Evolutionary conservation across 1,140 invertebrate genomes (phyloP), one percentile per base, ranked within the genome.

Genomic region (Listronotus oregonensis): DNA sequence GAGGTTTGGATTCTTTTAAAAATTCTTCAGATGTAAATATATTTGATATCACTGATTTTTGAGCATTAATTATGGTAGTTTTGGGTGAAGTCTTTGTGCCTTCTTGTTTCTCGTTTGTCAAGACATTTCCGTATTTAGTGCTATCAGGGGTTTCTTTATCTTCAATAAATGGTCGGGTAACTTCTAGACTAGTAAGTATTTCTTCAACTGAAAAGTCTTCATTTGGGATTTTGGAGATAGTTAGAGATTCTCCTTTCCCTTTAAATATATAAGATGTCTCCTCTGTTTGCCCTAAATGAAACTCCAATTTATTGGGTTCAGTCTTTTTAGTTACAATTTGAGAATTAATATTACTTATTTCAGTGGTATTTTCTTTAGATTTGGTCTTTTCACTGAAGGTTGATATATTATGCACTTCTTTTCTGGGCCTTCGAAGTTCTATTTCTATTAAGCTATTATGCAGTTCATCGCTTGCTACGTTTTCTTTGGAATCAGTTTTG

Each of bases 161-260:
- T 37, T 51, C 47, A 21, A 52, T 46, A 47, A 60, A 66, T 8
- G 64, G 56, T 9, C 49, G 60, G 0, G 60, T 42, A 21, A 32
- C 39, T 55, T 66, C 64, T 18, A 66, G 27, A 27, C 58, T 59
- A 0, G 39, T 50, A 27, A 66, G 46, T 10, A 65, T 65, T 18
- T 65, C 52, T 57, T 71, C 67, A 27, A 56, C 50, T 17, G 58
- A 57, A 44, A 57, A 58, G 15, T 67, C 61, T n/a, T 59, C 40
- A 56, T 59, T 34, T 59, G 32, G 31, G 3, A 1, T 46, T 21
- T 8, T 2, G 7, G 49, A 34, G 1, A 51, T 21, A 9, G 7
- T 51, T 7, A 27, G 49, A 17, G 21, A 51, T 51, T 21, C 18
- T 51, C 11, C 9, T n/a, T 3, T 11, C 18, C n/a, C 17, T 51